A percentile compares a stretch with the other conserved stretches of the same genome.
These are phyloP conservation scores for Lepidonotus clava DNA, from an alignment of 2,888 invertebrate species.

Conservation along the genomic window DNA sequence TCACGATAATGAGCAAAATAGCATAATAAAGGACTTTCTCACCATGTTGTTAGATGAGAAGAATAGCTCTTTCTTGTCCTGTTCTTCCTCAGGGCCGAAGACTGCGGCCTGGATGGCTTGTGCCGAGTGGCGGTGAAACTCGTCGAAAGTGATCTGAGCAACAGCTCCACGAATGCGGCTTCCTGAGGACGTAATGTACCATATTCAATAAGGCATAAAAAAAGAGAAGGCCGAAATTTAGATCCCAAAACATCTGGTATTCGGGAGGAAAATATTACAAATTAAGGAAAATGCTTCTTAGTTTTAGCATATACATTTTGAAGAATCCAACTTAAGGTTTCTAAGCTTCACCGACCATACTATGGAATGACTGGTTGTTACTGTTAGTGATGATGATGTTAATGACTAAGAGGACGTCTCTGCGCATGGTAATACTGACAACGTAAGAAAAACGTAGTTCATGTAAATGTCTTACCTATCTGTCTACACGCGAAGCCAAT, in stretches of 20 bases:
- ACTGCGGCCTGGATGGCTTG: constrained; percentile 75
- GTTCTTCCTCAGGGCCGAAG: constrained; percentile 68
- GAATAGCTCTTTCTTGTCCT: constrained; percentile 26
- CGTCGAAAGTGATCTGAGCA: constrained; percentile 75
- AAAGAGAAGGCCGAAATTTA: too few relatives aligned
- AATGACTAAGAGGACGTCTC: not conserved
- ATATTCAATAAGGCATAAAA: too few relatives aligned
- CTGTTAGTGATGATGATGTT: not conserved
- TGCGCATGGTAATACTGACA: not conserved
- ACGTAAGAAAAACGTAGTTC: not conserved
- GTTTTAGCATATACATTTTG: too few relatives aligned
- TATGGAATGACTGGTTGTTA: not conserved
- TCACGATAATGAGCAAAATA: too few relatives aligned
- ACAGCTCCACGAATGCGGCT: constrained; percentile 74
- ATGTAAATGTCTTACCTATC: constrained; percentile 68
- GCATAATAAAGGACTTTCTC: not conserved
- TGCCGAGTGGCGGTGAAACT: constrained; percentile 76
- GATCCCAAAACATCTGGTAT: too few relatives aligned
- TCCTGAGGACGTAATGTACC: constrained; percentile 65
- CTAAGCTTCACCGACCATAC: not conserved
- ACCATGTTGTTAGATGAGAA: constrained; percentile 60
- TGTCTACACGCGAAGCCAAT: constrained; percentile 77
- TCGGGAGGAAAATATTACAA: too few relatives aligned
- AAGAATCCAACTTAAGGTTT: too few relatives aligned
- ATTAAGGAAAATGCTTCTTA: too few relatives aligned